Evolutionary conservation across 53 echinoderm and acorn worm genomes (phyloP), one percentile per base, ranked within the genome.

Genomic region (Hippasteria phrygiana): DNA sequence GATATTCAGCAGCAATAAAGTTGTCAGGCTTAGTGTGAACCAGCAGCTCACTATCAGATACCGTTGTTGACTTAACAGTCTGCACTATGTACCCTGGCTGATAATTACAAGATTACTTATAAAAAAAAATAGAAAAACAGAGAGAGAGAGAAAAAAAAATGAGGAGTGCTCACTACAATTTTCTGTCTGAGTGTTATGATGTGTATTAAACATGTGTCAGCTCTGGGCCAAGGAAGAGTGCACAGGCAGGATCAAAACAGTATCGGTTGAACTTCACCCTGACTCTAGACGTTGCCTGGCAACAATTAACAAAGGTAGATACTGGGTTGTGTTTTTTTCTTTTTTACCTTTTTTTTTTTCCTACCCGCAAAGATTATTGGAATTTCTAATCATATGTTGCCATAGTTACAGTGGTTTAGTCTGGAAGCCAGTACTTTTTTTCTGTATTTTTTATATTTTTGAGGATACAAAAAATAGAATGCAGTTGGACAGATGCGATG

Each of bases 41-140:
- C 66, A 31, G 82, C 47, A 45, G 64, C 12, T 7, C 29, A 43
- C 14, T 82, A 82, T 82, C 64, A 64, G 82, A 79, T 79, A 45
- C 43, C 66, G n/a, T 5, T 66, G 82, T 82, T 82, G 82, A 82
- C 82, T 32, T 39, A 82, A 33, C 35, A 43, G 45, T 65, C 42
- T 64, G 45, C n/a, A 43, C 34, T 43, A 42, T 82, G 64, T 46
- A 63, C 45, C 45, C 63, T 10, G 6, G 7, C 43, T 14, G 29
- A 75, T 75, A 75, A 63, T 63, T 82, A 66, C 82, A 66, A 43
- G 64, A 82, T 82, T 38, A 82, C 82, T 65, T 39, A 2, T 5
- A 27, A 79, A 38, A 34, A 35, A 22, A 79, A 27, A 22, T 26
- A 26, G 39, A 62, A 37, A 28, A 56, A 3, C 14, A 8, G 17